phyloP scores from a whole-genome alignment of 1,140 invertebrate genomes.

The Anastrepha ludens region DNA sequence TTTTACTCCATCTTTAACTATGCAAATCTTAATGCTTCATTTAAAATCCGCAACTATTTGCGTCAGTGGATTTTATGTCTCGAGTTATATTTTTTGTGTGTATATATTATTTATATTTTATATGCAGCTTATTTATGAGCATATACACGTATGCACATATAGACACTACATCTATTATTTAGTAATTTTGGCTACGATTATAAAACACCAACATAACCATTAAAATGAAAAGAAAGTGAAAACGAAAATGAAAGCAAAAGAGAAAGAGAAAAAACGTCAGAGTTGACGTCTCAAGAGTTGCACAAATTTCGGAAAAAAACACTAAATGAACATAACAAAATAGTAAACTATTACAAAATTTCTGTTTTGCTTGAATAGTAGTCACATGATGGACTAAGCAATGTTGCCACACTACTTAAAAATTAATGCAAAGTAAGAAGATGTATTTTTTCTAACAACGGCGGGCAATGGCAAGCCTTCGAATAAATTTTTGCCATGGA shows the following conservation, averaged over 20 bases:
- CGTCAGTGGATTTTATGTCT: too few species aligned
- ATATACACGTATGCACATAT: not conserved
- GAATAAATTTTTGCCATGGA: too few species aligned
- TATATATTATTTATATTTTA: not conserved
- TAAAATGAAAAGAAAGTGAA: not conserved
- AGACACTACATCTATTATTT: not conserved
- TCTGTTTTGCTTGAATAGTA: not conserved
- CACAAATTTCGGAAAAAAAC: not conserved
- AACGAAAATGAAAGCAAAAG: not conserved
- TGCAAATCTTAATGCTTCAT: not conserved
- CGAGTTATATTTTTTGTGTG: not conserved
- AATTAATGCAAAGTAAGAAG: too few species aligned
- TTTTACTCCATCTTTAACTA: too few species aligned
- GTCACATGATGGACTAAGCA: too few species aligned
- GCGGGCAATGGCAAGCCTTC: too few species aligned
- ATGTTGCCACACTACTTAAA: not conserved
- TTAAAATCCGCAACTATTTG: not conserved
- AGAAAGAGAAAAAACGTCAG: not conserved
- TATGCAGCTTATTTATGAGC: not conserved
- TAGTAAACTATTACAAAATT: not conserved
- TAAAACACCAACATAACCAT: slow-evolving; percentile 13
- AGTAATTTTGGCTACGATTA: slow-evolving; percentile 7
- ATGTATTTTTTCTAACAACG: too few species aligned
- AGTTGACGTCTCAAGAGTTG: not conserved
- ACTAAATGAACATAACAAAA: not conserved